A percentile compares a stretch with the other conserved stretches of the same genome.
Evolutionary conservation across 2,888 invertebrate genomes (phyloP).

Genomic region (Drosophila cognata): DNA sequence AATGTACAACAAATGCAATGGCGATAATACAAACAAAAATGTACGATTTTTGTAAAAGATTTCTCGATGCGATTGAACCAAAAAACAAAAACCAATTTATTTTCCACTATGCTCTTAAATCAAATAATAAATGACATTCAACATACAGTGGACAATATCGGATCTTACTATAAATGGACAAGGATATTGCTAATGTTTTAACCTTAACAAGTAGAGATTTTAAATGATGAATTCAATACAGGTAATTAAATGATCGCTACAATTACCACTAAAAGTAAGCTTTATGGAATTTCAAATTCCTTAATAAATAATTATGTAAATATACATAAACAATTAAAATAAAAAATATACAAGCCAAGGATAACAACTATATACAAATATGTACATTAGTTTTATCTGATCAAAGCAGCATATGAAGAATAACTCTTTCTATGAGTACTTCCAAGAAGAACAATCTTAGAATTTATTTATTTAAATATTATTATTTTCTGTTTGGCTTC

Average conservation of each 20-base stretch:
- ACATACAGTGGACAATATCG: background rate
- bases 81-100: background rate
- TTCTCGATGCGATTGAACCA: background rate
- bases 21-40: background rate
- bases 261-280: background rate
- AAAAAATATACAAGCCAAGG: background rate
- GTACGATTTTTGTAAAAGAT: background rate
- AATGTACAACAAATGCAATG: constrained; percentile 3
- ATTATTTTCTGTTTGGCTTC: background rate
- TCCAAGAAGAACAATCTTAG: background rate
- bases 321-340: background rate
- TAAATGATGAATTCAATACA: constrained; percentile 18
- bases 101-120: background rate
- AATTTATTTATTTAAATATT: background rate
- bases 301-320: background rate
- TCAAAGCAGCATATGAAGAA: background rate
- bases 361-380: background rate
- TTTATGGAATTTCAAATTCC: background rate
- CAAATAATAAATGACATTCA: background rate
- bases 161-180: background rate
- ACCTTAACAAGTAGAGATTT: background rate
- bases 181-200: background rate
- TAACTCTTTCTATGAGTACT: background rate
- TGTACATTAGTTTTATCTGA: background rate
- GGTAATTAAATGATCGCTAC: constrained; percentile 15